Conservation (phyloP, 1,140 invertebrate species). For the Subanguina moxae region DNA sequence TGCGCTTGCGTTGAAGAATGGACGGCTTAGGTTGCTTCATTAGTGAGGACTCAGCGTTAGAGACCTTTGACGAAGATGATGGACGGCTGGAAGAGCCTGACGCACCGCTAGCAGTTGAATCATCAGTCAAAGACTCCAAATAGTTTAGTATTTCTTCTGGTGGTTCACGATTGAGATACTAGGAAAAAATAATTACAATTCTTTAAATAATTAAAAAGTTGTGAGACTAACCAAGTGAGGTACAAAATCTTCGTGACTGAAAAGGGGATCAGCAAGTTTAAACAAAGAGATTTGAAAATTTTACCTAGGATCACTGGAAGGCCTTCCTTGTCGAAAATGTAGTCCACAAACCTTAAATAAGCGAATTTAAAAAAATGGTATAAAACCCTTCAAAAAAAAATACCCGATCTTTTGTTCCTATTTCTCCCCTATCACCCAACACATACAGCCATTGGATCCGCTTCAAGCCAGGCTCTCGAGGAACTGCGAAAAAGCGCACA, state of each 20-base stretch:
- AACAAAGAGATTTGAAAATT: no score
- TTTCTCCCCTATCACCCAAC: conserved; percentile 36
- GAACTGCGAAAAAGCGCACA: conserved; percentile 48
- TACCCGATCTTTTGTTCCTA: conserved; percentile 47
- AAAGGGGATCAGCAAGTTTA: no score
- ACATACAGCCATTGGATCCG: conserved; percentile 51
- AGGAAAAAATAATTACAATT: no score
- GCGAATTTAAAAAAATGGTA: background rate
- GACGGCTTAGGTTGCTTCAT: conserved; percentile 18
- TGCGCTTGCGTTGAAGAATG: conserved; percentile 28
- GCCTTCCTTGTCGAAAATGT: conserved; percentile 45
- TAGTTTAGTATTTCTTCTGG: conserved; percentile 43
- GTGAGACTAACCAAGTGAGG: conserved; percentile 38
- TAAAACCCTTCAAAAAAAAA: conserved; percentile 8
- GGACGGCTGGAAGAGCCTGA: background rate
- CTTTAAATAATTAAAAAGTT: no score
- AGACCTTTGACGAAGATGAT: background rate
- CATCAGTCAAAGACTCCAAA: conserved; percentile 37
- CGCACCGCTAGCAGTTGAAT: background rate
- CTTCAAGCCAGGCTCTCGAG: conserved; percentile 47
- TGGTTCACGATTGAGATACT: conserved; percentile 38
- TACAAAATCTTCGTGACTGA: conserved; percentile 44
- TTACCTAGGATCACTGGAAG: conserved; percentile 35
- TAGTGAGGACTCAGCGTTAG: background rate
- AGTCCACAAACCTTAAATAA: conserved; percentile 46